phyloP scores from a whole-genome alignment of 2,888 invertebrate species.

The Stratiomys singularior region DNA sequence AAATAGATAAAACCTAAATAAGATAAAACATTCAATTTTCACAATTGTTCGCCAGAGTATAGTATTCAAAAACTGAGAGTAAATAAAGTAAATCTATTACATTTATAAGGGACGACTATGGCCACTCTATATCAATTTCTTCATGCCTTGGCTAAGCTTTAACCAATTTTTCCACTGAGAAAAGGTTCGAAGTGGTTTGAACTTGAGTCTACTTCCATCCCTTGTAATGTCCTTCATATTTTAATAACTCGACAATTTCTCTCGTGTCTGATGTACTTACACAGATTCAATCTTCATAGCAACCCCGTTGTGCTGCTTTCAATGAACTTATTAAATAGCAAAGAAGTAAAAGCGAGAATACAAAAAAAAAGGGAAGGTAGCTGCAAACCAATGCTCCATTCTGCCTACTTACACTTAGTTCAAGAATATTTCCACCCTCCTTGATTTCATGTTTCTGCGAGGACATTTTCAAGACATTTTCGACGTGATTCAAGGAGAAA shows the following conservation, averaged over 20 bases:
- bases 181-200: constrained; percentile 30
- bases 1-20: no score
- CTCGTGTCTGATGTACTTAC: background rate
- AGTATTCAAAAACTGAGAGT: no score
- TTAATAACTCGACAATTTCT: constrained; percentile 36
- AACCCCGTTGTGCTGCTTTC: background rate
- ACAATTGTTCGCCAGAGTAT: no score
- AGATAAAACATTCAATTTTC: no score
- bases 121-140: background rate
- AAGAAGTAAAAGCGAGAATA: background rate
- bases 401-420: constrained; percentile 7
- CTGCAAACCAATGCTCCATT: background rate
- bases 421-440: background rate
- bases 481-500: constrained; percentile 8
- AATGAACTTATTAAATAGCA: constrained; percentile 8
- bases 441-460: background rate
- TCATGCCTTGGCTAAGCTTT: constrained; percentile 6
- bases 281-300: background rate
- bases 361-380: no score
- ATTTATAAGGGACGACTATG: no score
- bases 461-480: background rate
- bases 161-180: constrained; percentile 20
- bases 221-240: constrained; percentile 25
- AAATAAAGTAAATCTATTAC: no score
- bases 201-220: constrained; percentile 27